These are phyloP conservation scores for Mnemiopsis leidyi DNA, from an alignment of 37 sponge, comb jelly and placozoan genomes.

Conservation along the genomic window DNA sequence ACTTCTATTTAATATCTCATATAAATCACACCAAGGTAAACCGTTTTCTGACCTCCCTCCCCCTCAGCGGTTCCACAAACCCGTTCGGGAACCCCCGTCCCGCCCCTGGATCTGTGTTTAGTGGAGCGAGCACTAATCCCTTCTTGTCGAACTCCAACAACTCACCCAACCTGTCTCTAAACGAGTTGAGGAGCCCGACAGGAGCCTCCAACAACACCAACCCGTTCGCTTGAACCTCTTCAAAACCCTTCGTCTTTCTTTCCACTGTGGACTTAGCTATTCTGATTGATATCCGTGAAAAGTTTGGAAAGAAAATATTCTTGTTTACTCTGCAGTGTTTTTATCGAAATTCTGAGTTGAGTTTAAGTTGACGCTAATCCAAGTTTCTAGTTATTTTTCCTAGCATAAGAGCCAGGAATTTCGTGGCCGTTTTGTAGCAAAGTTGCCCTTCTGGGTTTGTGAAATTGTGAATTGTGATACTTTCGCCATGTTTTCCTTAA, in stretches of 20 bases:
- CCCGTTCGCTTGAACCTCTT: background rate
- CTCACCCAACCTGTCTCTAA: constrained; percentile 1
- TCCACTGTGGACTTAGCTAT: background rate
- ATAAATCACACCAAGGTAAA: background rate
- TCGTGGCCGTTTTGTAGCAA: background rate
- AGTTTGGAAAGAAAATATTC: background rate
- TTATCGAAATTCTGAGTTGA: background rate
- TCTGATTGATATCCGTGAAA: background rate
- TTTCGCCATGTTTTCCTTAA: background rate
- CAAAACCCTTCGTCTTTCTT: background rate
- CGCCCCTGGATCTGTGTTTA: constrained; percentile 34
- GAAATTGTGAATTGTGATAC: background rate
- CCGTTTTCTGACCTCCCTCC: too few species aligned
- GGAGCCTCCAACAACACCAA: background rate
- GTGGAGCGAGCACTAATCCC: constrained; percentile 33
- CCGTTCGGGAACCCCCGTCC: constrained; percentile 41
- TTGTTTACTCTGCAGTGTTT: background rate
- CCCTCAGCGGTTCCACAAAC: constrained; percentile 1
- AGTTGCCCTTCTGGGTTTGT: background rate
- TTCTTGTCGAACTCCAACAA: background rate
- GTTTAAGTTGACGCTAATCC: background rate
- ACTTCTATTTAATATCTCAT: background rate
- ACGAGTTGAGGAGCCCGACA: constrained; percentile 8
- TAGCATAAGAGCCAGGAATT: background rate
- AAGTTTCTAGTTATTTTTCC: background rate